These are phyloP conservation scores for Eupithecia centaureata DNA, from an alignment of 2,888 invertebrate genomes.

Conservation along the genomic window DNA sequence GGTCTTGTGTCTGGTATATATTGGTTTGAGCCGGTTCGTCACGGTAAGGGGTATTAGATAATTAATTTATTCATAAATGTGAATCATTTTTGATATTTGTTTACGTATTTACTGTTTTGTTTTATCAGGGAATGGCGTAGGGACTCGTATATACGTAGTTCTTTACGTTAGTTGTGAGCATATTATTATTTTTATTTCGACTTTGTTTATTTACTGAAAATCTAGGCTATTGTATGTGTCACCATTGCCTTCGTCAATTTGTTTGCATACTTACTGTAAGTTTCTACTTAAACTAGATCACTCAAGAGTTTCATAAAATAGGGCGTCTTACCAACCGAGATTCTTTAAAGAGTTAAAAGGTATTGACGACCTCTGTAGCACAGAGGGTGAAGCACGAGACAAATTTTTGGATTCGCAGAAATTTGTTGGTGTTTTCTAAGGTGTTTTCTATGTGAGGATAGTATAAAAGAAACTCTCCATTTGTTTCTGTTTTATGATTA, in stretches of 20 bases:
- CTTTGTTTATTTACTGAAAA: not conserved
- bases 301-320: not conserved
- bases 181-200: no score
- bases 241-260: not conserved
- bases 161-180: not conserved
- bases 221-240: not conserved
- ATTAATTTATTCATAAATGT: not conserved
- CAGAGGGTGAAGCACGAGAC: no score
- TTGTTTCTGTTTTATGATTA: no score
- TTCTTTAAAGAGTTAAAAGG: not conserved
- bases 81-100: slow-evolving; percentile 2
- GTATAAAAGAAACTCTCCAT: no score
- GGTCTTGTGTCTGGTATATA: not conserved
- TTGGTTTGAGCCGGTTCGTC: not conserved
- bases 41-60: not conserved
- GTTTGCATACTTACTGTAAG: no score
- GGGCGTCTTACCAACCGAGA: not conserved
- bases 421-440: no score
- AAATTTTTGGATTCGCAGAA: no score
- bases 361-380: no score
- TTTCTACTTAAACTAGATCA: not conserved
- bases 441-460: no score
- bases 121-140: not conserved
- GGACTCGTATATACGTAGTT: not conserved
- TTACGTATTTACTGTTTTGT: not conserved